Conservation (phyloP, 2,888 invertebrate species). For the Macrosoma leucophasiata region DNA sequence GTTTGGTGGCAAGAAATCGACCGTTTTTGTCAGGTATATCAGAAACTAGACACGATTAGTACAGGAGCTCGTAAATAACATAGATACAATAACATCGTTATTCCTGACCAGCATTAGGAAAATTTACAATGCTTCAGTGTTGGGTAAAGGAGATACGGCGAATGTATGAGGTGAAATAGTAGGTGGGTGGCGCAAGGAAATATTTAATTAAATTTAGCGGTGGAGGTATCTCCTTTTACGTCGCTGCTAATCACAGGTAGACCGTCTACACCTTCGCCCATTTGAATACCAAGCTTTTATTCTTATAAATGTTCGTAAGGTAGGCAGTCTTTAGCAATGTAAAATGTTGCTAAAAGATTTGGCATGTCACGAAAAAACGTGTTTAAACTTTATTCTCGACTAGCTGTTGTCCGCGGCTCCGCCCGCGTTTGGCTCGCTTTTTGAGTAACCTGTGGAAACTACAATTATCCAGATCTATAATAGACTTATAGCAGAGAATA, state of each 20-base stretch:
- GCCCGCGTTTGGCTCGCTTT: no score
- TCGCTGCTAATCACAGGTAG: conserved; percentile 68
- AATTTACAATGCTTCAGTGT: conserved; percentile 34
- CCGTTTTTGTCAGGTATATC: conserved; percentile 42
- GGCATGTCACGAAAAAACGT: no score
- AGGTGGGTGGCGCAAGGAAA: conserved; percentile 51
- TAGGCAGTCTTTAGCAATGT: no score
- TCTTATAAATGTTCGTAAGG: conserved; percentile 29
- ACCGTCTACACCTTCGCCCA: conserved; percentile 57
- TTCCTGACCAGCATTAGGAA: conserved; percentile 19
- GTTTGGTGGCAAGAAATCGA: conserved; percentile 41
- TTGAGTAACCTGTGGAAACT: no score
- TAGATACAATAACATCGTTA: conserved; percentile 15
- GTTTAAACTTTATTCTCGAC: no score
- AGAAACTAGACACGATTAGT: conserved; percentile 22
- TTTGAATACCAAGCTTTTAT: conserved; percentile 54
- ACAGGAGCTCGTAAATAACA: conserved; percentile 15
- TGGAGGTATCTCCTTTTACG: conserved; percentile 52
- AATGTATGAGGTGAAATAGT: conserved; percentile 58
- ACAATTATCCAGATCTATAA: no score
- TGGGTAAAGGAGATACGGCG: conserved; percentile 46
- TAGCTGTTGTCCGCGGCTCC: no score
- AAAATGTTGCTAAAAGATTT: no score
- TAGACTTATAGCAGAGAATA: no score
- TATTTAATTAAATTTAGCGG: conserved; percentile 72